These are phyloP conservation scores for Entomobrya multifasciata DNA, from an alignment of 2,888 invertebrate genomes.

Conservation along the genomic window DNA sequence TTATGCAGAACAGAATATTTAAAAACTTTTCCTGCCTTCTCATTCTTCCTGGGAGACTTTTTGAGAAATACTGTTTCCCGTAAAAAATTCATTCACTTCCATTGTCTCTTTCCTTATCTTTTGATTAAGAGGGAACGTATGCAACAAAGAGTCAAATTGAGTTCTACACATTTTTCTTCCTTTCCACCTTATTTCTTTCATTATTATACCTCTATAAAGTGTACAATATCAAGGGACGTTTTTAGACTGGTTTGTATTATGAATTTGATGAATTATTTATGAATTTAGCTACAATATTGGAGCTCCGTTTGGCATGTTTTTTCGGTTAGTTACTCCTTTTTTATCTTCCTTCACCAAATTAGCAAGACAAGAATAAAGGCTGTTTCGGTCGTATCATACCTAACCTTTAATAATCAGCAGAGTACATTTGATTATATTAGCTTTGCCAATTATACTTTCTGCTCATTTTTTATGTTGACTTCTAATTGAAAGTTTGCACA, in stretches of 20 bases:
- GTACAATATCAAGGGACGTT: too few relatives aligned
- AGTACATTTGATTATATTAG: conserved; percentile 49
- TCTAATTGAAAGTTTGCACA: neutral
- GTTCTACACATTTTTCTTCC: neutral
- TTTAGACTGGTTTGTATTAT: conserved; percentile 24
- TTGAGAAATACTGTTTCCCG: conserved; percentile 37
- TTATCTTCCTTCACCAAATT: neutral
- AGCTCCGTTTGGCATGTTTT: neutral
- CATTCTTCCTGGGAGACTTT: conserved; percentile 33
- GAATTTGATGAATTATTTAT: conserved; percentile 68
- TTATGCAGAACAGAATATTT: neutral
- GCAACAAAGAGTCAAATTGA: too few relatives aligned
- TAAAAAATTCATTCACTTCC: conserved; percentile 42
- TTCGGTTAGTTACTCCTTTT: conserved; percentile 55
- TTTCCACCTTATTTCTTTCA: conserved; percentile 7
- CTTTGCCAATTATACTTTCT: conserved; percentile 49
- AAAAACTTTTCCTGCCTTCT: conserved; percentile 16
- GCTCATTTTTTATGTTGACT: neutral
- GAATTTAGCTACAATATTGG: conserved; percentile 27
- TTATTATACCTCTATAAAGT: neutral
- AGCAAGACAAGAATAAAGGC: neutral
- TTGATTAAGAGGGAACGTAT: neutral
- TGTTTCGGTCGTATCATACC: neutral
- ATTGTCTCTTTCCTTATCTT: neutral
- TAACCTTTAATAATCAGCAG: neutral